Percentiles rank a stretch among this genome's conserved stretches.
Evolutionary conservation across 2,888 invertebrate genomes (phyloP).

Genomic region (Zaprionus lineosus): DNA sequence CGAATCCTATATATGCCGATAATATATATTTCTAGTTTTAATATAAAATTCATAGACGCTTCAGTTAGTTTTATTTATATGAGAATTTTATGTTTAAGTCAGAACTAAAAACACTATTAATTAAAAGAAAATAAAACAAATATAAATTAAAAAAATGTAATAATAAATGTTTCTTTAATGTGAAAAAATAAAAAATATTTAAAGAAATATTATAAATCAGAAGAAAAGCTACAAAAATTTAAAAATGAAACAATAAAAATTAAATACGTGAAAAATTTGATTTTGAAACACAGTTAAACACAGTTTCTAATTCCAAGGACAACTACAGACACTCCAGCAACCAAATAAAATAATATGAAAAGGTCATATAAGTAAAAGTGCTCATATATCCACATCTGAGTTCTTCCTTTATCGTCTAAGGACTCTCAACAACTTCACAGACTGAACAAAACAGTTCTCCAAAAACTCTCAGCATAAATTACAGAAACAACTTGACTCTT

Average conservation of each 20-base stretch:
- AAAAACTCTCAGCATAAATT: no score
- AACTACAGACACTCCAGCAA: no score
- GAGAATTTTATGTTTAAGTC: slow-evolving; percentile 41
- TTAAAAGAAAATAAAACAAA: slow-evolving; percentile 28
- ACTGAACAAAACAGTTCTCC: no score
- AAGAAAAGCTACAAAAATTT: slow-evolving; percentile 17
- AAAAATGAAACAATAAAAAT: slow-evolving; percentile 59
- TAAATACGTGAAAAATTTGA: slow-evolving; percentile 66
- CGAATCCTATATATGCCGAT: slow-evolving; percentile 32
- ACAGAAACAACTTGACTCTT: slow-evolving; percentile 37
- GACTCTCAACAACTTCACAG: no score
- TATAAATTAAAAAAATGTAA: slow-evolving; percentile 5
- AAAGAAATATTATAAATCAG: slow-evolving; percentile 51
- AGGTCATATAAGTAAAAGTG: no score
- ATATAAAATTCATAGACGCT: slow-evolving; percentile 76
- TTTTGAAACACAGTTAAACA: no score
- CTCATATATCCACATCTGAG: no score
- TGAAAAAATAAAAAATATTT: slow-evolving; percentile 49
- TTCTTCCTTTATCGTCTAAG: no score
- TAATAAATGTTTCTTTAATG: slow-evolving; percentile 56
- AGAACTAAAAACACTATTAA: slow-evolving; percentile 19
- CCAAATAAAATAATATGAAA: no score
- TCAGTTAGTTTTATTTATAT: slow-evolving; percentile 75
- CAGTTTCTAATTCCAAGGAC: no score
- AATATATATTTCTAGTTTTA: slow-evolving; percentile 66